phyloP scores from a whole-genome alignment of 1,140 invertebrate genomes.

The Drosophila pectinifera region DNA sequence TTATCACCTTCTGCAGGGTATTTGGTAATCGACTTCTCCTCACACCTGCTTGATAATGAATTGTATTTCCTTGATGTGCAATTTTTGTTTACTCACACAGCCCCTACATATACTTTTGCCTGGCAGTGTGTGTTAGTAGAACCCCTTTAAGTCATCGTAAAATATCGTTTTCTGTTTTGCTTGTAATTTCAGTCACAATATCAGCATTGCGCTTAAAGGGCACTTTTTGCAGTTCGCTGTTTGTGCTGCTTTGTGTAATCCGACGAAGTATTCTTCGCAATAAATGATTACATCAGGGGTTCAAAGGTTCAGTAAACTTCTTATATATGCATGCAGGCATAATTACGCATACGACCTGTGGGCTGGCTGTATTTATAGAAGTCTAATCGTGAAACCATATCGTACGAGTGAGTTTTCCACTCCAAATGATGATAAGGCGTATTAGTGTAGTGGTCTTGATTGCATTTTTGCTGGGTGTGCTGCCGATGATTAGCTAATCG shows the following conservation, averaged over 20 bases:
- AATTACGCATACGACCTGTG: conserved; percentile 35
- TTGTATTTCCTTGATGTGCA: conserved; percentile 42
- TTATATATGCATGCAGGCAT: conserved; percentile 11
- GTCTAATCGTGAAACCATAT: conserved; percentile 28
- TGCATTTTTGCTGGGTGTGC: conserved; percentile 10
- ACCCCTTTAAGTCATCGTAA: conserved; percentile 21
- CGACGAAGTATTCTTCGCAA: conserved; percentile 17
- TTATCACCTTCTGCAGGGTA: not conserved
- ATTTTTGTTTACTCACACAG: conserved; percentile 22
- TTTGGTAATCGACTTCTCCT: not conserved
- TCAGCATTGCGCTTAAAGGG: not conserved
- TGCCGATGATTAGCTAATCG: conserved; percentile 21
- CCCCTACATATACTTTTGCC: not conserved
- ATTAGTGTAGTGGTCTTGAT: not conserved
- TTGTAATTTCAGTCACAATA: conserved; percentile 30
- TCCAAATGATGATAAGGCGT: conserved; percentile 22
- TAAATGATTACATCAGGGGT: conserved; percentile 27
- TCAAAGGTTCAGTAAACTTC: conserved; percentile 40
- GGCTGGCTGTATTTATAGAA: not conserved
- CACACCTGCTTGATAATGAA: conserved; percentile 15
- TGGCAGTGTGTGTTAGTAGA: not conserved
- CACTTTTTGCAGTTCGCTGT: not conserved
- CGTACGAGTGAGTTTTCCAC: conserved; percentile 14
- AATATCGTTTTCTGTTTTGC: conserved; percentile 16
- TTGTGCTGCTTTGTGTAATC: conserved; percentile 18